Percentiles rank a stretch among this genome's conserved stretches.
These are phyloP conservation scores for Pygocentrus nattereri DNA, from an alignment of 2,797 vertebrate species.

Conservation along the genomic window DNA sequence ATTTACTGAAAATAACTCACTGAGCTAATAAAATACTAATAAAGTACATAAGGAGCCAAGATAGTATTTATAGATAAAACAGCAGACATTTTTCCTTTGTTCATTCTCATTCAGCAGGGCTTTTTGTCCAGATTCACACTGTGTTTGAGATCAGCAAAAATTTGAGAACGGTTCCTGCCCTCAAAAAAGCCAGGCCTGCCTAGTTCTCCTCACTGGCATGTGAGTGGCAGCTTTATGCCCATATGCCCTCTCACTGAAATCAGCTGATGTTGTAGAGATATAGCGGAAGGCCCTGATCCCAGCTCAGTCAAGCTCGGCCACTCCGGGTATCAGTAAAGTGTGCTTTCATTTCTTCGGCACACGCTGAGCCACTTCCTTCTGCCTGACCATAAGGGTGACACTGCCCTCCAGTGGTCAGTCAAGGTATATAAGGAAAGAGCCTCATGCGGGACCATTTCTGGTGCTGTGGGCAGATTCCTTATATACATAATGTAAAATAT, in stretches of 20 bases:
- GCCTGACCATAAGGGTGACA: constrained; percentile 83
- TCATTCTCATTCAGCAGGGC: neutral
- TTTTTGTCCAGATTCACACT: constrained; percentile 8
- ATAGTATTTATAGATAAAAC: constrained; percentile 24
- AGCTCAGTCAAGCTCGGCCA: constrained; percentile 26
- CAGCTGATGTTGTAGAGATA: constrained; percentile 57
- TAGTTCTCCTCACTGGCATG: constrained; percentile 17
- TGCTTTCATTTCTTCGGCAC: constrained; percentile 6
- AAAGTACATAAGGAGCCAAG: neutral
- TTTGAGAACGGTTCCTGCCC: neutral
- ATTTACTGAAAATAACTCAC: constrained; percentile 28
- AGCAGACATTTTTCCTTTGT: constrained; percentile 6
- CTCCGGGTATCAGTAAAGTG: constrained; percentile 38
- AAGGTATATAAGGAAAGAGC: neutral
- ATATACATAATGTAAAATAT: neutral
- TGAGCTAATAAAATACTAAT: neutral
- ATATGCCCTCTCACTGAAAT: constrained; percentile 23
- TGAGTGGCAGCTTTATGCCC: constrained; percentile 19
- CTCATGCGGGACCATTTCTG: neutral
- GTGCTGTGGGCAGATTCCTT: too few relatives aligned
- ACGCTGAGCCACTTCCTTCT: constrained; percentile 30
- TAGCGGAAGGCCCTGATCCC: neutral
- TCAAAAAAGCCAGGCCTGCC: constrained; percentile 2
- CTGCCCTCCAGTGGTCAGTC: constrained; percentile 91
- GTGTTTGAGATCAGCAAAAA: constrained; percentile 19